Percentiles rank a stretch among this genome's conserved stretches.
Conservation (phyloP, 2,797 vertebrate genomes). For the Phoeniculus purpureus region DNA sequence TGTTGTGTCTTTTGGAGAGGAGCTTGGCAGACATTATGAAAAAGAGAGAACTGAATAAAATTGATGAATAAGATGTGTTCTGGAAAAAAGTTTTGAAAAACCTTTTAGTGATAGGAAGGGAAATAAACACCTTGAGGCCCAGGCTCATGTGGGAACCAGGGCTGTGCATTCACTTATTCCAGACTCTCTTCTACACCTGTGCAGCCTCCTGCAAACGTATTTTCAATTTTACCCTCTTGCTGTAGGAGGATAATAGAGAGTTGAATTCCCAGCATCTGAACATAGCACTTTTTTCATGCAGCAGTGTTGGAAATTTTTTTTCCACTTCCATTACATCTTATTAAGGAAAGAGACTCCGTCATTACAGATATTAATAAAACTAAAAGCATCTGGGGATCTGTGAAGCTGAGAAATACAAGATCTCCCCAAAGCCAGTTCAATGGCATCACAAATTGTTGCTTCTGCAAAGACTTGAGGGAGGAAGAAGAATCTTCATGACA, state of each 20-base stretch:
- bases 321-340: slow-evolving; percentile 9
- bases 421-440: neutral
- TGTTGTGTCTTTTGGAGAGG: neutral
- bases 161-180: neutral
- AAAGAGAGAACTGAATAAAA: neutral
- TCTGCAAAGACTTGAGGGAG: slow-evolving; percentile 12
- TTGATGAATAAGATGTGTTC: neutral
- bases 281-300: neutral
- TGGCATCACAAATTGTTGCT: slow-evolving; percentile 12
- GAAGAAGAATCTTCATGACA: neutral
- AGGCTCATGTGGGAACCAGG: neutral
- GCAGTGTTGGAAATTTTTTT: neutral
- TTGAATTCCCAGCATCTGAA: neutral
- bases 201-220: neutral
- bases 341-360: slow-evolving; percentile 16
- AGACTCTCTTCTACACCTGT: neutral
- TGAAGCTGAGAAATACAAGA: slow-evolving; percentile 37
- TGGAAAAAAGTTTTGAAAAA: neutral
- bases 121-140: neutral
- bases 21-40: neutral
- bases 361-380: slow-evolving; percentile 31
- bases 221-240: neutral
- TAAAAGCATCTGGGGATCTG: slow-evolving; percentile 21
- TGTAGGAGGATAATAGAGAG: neutral
- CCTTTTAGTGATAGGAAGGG: neutral